Evolutionary conservation across 2,888 invertebrate genomes (phyloP), one percentile per base, ranked within the genome.

Genomic region (Antheraea assamensis): DNA sequence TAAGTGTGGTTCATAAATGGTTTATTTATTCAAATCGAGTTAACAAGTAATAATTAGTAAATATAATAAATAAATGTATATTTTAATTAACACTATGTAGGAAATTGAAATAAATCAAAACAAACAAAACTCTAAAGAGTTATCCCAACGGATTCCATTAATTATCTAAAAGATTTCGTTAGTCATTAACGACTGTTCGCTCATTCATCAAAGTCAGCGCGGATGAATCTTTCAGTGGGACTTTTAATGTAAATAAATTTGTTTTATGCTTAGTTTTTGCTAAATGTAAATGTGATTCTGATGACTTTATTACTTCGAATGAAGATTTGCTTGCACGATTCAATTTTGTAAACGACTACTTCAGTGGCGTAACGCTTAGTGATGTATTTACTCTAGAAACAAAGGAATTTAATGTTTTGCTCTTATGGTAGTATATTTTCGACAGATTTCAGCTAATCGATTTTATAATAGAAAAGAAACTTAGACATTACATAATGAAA

Each of bases 121-220:
- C 61, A 61, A 10, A 30, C 17, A 64, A 61, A 64, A 64, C 61
- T 30, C 27, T 64, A 30, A 64, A 64, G 61, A 64, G 61, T 64
- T 64, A 4, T 17, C 15, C 61, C 61, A 30, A 64, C 61, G 17
- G 61, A 30, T 64, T 30, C 61, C 61, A 30, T 64, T 64, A 64
- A 64, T 64, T 64, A 64, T 64, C 61, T 64, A 30, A 64, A 64
- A 64, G 61, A 64, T 64, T 64, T 64, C 61, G 61, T 64, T 30
- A 64, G 61, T 64, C 61, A 64, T 64, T 64, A 64, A 27, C 61
- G 61, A 64, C 27, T 64, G 61, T 27, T 30, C 17, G 61, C 61
- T 17, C 61, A 64, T 64, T 21, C 27, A 64, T 64, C 61, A 64
- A 64, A 30, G 61, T 64, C 61, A 64, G 27, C 21, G 15, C 27